phyloP scores from a whole-genome alignment of 1,140 invertebrate genomes.

The Linepithema humile region DNA sequence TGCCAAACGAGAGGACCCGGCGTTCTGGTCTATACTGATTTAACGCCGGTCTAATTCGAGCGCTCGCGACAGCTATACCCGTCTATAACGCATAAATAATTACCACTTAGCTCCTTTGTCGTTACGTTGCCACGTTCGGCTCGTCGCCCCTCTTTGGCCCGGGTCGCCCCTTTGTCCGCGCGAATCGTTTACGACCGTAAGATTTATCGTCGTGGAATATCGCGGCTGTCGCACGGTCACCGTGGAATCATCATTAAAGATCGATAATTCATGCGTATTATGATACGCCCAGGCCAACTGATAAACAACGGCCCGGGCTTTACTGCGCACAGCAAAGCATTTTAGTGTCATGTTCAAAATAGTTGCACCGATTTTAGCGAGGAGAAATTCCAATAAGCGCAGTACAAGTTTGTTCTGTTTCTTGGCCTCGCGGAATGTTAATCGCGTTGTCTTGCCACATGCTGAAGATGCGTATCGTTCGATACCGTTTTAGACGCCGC shows the following conservation, averaged over 20 bases:
- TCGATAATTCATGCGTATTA: slow-evolving; percentile 76
- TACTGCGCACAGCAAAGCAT: slow-evolving; percentile 21
- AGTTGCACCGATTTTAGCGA: slow-evolving; percentile 32
- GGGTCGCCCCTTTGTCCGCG: slow-evolving; percentile 69
- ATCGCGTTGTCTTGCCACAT: slow-evolving; percentile 11
- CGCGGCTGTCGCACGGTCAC: slow-evolving; percentile 49
- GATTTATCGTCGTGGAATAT: slow-evolving; percentile 76
- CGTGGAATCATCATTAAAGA: slow-evolving; percentile 76
- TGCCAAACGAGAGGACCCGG: slow-evolving; percentile 24
- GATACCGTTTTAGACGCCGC: slow-evolving; percentile 16
- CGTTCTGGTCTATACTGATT: slow-evolving; percentile 77
- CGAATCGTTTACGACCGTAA: slow-evolving; percentile 69
- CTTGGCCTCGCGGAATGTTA: slow-evolving; percentile 7
- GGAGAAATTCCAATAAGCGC: slow-evolving; percentile 35
- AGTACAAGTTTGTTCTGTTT: slow-evolving; percentile 11
- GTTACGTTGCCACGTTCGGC: slow-evolving; percentile 66
- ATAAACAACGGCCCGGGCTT: slow-evolving; percentile 58
- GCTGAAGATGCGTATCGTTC: not conserved
- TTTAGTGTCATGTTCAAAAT: slow-evolving; percentile 48
- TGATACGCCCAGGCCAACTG: slow-evolving; percentile 49
- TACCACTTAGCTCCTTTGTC: slow-evolving; percentile 79
- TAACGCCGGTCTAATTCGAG: slow-evolving; percentile 77
- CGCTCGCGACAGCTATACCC: slow-evolving; percentile 54
- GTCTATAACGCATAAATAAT: slow-evolving; percentile 80
- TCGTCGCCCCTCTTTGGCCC: slow-evolving; percentile 15